Conservation (phyloP, 2,888 invertebrate species). For the Cremastinae sp. region DNA sequence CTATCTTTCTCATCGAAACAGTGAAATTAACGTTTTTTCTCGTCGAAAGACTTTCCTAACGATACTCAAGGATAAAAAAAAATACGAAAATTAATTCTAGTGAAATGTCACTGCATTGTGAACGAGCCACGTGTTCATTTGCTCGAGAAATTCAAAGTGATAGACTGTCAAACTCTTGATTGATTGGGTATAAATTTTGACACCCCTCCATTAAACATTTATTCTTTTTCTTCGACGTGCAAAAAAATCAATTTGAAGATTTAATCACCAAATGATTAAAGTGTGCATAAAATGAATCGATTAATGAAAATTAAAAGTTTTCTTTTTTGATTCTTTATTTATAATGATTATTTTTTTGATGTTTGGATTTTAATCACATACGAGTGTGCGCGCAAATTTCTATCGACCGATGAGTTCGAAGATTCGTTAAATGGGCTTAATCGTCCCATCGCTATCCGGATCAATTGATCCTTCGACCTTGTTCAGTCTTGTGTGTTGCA, state of each 20-base stretch:
- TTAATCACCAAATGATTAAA: no score
- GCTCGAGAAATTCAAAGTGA: constrained; percentile 3
- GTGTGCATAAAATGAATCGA: neutral
- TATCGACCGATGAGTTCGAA: neutral
- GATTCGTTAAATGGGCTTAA: constrained; percentile 32
- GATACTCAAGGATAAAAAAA: neutral
- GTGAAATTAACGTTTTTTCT: constrained; percentile 2
- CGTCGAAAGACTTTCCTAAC: neutral
- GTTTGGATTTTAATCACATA: neutral
- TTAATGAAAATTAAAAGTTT: neutral
- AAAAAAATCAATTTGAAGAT: no score
- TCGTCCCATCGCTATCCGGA: constrained; percentile 48
- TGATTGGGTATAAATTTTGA: constrained; percentile 8
- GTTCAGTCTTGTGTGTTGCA: constrained; percentile 35
- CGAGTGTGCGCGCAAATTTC: neutral
- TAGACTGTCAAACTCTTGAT: constrained; percentile 12
- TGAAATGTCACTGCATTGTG: constrained; percentile 5
- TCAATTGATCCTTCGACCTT: constrained; percentile 57
- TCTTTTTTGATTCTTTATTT: neutral
- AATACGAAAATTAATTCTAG: constrained; percentile 3
- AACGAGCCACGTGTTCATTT: constrained; percentile 17
- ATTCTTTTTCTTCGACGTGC: neutral
- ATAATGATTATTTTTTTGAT: constrained; percentile 17
- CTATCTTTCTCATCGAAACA: neutral
- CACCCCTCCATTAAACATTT: neutral